Evolutionary conservation across 2,888 invertebrate species (phyloP).

Genomic region (Chalcosyrphus nemorum): DNA sequence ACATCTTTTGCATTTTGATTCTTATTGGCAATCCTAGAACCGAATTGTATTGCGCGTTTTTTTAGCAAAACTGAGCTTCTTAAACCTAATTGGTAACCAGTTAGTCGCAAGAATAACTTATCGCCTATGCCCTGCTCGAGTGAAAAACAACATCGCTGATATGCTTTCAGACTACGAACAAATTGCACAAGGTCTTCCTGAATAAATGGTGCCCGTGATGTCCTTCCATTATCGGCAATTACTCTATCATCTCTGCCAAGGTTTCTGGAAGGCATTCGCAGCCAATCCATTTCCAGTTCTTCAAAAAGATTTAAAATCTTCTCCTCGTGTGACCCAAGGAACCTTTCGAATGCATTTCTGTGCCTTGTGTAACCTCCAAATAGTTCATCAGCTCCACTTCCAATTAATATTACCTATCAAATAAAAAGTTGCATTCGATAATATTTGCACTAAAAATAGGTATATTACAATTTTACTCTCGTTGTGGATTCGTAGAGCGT

Average conservation of each 20-base stretch:
- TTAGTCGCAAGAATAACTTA: constrained; percentile 91
- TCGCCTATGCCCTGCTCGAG: constrained; percentile 92
- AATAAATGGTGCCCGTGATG: constrained; percentile 91
- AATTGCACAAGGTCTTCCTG: constrained; percentile 88
- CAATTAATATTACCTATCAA: constrained; percentile 89
- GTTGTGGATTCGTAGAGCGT: constrained; percentile 73
- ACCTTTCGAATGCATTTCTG: constrained; percentile 86
- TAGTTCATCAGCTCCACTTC: constrained; percentile 98
- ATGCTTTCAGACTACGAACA: constrained; percentile 85
- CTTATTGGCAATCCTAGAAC: constrained; percentile 95
- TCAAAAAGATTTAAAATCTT: constrained; percentile 83
- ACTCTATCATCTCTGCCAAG: constrained; percentile 97
- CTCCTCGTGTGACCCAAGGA: constrained; percentile 82
- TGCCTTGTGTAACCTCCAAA: constrained; percentile 97
- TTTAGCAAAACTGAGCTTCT: constrained; percentile 86
- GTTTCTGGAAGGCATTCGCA: constrained; percentile 93
- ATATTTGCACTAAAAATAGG: background rate
- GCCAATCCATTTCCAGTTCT: constrained; percentile 90
- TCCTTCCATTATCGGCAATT: constrained; percentile 93
- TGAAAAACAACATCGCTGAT: constrained; percentile 83
- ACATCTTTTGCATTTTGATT: constrained; percentile 93
- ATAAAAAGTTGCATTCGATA: background rate
- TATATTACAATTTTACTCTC: too few relatives aligned
- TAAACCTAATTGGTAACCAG: constrained; percentile 87
- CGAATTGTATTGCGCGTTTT: constrained; percentile 98